These are phyloP conservation scores for Mechanitis mazaeus DNA, from an alignment of 2,888 invertebrate species.

Conservation along the genomic window DNA sequence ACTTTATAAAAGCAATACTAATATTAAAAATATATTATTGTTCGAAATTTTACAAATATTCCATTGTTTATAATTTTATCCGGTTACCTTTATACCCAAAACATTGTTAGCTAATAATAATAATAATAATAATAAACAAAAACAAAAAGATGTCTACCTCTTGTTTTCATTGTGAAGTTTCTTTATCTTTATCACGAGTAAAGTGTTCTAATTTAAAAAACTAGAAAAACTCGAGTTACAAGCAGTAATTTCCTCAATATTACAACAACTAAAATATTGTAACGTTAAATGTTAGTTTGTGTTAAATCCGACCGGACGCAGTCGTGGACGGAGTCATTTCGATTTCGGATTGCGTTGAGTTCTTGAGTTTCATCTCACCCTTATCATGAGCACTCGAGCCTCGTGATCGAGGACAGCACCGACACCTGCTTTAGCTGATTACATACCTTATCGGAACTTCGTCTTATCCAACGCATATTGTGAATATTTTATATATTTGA, in stretches of 20 bases:
- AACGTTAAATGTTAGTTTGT: too few species aligned
- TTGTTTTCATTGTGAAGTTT: not conserved
- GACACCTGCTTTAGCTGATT: conserved; percentile 34
- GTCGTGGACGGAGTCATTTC: conserved; percentile 13
- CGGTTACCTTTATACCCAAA: too few species aligned
- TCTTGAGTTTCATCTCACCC: conserved; percentile 43
- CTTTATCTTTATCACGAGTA: not conserved
- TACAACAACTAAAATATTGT: too few species aligned
- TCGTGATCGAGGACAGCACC: conserved; percentile 46
- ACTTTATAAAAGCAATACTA: conserved; percentile 39
- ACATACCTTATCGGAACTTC: conserved; percentile 38
- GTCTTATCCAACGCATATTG: conserved; percentile 17
- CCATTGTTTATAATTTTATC: too few species aligned
- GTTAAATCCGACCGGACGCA: conserved; percentile 8
- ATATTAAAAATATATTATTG: conserved; percentile 38
- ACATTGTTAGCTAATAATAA: too few species aligned
- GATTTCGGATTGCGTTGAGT: not conserved
- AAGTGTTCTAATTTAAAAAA: not conserved
- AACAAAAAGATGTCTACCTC: not conserved
- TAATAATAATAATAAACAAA: too few species aligned
- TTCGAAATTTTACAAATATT: too few species aligned
- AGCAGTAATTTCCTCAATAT: too few species aligned
- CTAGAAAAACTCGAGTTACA: not conserved
- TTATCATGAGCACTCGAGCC: conserved; percentile 50
- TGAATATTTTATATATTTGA: conserved; percentile 1